These are phyloP conservation scores for Amphipoea oculea DNA, from an alignment of 2,888 invertebrate genomes.

Conservation along the genomic window DNA sequence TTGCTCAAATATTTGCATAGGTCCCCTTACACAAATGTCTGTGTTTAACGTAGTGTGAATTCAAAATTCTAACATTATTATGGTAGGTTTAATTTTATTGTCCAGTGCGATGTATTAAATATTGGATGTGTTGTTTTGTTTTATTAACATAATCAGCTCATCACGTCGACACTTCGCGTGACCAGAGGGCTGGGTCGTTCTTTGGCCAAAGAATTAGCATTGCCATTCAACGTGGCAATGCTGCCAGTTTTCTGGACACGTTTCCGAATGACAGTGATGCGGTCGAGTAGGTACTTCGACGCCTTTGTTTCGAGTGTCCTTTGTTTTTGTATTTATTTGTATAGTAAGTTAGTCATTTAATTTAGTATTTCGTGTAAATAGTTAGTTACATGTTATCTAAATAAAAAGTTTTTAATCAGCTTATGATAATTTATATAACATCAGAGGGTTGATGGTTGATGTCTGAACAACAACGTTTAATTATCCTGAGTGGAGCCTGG, in stretches of 20 bases:
- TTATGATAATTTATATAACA: conserved; percentile 15
- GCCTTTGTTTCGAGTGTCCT: too few relatives aligned
- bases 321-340: too few relatives aligned
- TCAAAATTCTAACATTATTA: conserved; percentile 31
- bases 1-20: conserved; percentile 59
- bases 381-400: too few relatives aligned
- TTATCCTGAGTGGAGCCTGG: neutral
- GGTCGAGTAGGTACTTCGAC: too few relatives aligned
- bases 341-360: too few relatives aligned
- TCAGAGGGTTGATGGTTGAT: conserved; percentile 16
- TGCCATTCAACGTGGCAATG: too few relatives aligned
- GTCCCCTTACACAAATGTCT: conserved; percentile 36
- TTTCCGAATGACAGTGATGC: too few relatives aligned
- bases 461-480: conserved; percentile 18
- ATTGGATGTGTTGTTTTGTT: conserved; percentile 22
- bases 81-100: conserved; percentile 31
- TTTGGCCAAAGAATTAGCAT: too few relatives aligned
- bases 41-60: conserved; percentile 45
- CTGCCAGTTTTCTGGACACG: too few relatives aligned
- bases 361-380: too few relatives aligned
- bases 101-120: conserved; percentile 14
- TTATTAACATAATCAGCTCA: conserved; percentile 11
- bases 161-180: too few relatives aligned
- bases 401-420: neutral
- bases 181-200: too few relatives aligned